Evolutionary conservation across 2,113 vertebrate genomes (phyloP), one percentile per base, ranked within the genome.

Genomic region (Nibea albiflora): DNA sequence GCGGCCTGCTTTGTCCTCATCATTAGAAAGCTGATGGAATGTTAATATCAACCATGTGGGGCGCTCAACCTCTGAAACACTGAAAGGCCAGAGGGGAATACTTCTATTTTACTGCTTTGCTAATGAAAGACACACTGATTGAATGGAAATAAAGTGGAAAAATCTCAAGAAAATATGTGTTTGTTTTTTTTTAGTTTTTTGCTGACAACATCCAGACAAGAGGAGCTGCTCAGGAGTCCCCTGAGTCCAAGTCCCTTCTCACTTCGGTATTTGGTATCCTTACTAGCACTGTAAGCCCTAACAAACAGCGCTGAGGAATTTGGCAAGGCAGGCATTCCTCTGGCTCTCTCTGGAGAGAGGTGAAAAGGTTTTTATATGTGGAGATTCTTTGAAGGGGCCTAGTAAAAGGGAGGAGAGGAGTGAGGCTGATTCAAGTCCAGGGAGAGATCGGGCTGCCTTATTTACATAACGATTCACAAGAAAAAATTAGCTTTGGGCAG

Each of bases 1-100:
- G 78, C 85, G 20, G 67, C 81, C 73, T 71, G 53, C 88, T 88
- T 82, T 71, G 80, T 91, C 86, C 84, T 89, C 91, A 85, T 94
- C 87, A 90, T 93, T 83, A 93, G 85, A 92, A 86, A 87, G 78
- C 83, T 83, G 82, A 50, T 71, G 93, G 92, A 94, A 94, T 95
- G 92, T 94, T 95, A 95, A 95, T 94, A 91, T 93, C 85, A 88
- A 90, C 92, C 93, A 93, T 95, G 92, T 94, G 94, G 90, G 85
- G 80, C 61, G n/a, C 56, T 76, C 87, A 61, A 64, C 63, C 79
- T 76, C 49, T 72, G 58, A 73, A 86, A 56, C 53, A 31, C 67
- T 44, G 73, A 71, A 80, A 72, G 69, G 82, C 84, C 42, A 62
- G 19, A 31, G 68, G 61, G 77, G 63, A 65, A 47, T 58, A 19